Evolutionary conservation across 2,113 vertebrate genomes (phyloP).

Genomic region (Thamnaconus septentrionalis): DNA sequence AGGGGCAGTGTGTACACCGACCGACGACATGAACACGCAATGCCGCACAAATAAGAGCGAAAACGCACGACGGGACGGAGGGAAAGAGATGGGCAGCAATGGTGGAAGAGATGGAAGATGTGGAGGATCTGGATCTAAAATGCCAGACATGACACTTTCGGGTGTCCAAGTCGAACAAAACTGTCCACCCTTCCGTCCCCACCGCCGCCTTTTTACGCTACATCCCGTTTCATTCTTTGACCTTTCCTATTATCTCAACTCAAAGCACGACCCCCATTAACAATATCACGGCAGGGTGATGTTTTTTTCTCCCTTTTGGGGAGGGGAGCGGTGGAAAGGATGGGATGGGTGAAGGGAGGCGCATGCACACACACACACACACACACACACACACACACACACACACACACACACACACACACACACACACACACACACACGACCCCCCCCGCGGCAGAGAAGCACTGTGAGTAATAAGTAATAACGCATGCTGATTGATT

Average conservation of each 20-base stretch:
- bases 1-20: slow-evolving; percentile 35
- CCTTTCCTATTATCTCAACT: slow-evolving; percentile 75
- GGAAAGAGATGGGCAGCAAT: not conserved
- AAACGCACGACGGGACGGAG: not conserved
- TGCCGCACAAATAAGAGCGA: not conserved
- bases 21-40: slow-evolving; percentile 12
- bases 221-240: slow-evolving; percentile 60
- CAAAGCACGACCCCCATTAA: slow-evolving; percentile 77
- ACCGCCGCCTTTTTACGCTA: not conserved
- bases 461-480: slow-evolving; percentile 82
- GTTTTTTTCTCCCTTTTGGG: not conserved
- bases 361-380: slow-evolving; percentile 67
- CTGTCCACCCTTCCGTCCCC: too few species aligned
- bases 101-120: slow-evolving; percentile 5
- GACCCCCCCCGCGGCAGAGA: slow-evolving; percentile 80
- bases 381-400: not conserved
- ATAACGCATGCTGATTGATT: slow-evolving; percentile 85
- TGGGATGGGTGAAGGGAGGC: slow-evolving; percentile 48
- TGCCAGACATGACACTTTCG: too few species aligned
- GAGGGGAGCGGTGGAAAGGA: slow-evolving; percentile 43
- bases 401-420: slow-evolving; percentile 50
- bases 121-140: too few species aligned
- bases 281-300: slow-evolving; percentile 61
- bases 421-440: slow-evolving; percentile 10
- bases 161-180: too few species aligned